Evolutionary conservation across 2,888 invertebrate species (phyloP), one percentile per base, ranked within the genome.

Genomic region (Trichopria drosophilae): DNA sequence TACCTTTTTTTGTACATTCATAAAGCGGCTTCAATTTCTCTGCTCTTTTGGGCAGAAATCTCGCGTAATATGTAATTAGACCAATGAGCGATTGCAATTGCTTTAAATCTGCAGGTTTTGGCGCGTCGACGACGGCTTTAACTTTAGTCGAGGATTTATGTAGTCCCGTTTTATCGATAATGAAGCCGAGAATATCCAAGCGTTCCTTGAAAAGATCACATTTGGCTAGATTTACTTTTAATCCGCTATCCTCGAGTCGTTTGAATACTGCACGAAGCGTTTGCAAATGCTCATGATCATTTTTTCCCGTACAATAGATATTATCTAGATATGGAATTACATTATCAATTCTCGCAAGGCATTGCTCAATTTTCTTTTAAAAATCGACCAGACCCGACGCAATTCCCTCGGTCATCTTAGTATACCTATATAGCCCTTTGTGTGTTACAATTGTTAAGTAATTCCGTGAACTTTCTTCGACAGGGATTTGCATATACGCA

Each of bases 401-500:
- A 6, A 72, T 51, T 1, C 69, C 72, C 47, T 65, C 70, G 59
- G 65, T 58, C 35, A 71, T 43, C 13, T 71, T 51, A 6, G 60
- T 70, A 39, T 62, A 64, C 29, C 61, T 50, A 51, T 59, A 72
- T 10, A 72, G 43, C 3, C 71, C 72, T 44, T 67, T 68, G 44
- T 66, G 69, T 2, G 71, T 73, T 52, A 51, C 70, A 39, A 75
- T 55, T 2, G 70, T 72, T 13, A 71, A 43, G 12, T 64, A 56
- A 13, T 69, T 53, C 45, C 60, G 53, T 51, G 66, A 62, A 15
- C 66, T 63, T 4, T 62, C 64, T 23, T 64, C 62, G 18, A 73
- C 57, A 59, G 67, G 66, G 18, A 72, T 31, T 48, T 75, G 70
- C 51, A 71, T 58, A 44, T 72, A 75, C 4, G 75, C 71, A 37